A percentile compares a stretch with the other conserved stretches of the same genome.
Conservation (phyloP, 2,113 vertebrate genomes). For the Otis tarda region DNA sequence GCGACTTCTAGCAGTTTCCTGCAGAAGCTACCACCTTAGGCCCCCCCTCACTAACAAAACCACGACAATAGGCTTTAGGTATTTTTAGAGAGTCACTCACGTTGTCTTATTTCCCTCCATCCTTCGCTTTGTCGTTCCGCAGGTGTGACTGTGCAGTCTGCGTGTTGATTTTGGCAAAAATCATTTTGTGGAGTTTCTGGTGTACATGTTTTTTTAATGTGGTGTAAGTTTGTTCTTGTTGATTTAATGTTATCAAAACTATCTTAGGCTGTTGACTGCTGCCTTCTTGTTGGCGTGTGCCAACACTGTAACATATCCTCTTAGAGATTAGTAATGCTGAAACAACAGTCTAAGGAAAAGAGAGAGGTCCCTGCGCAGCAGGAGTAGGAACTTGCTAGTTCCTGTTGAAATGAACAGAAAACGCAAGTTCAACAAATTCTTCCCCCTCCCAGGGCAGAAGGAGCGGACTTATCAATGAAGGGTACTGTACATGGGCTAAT, state of each 20-base stretch:
- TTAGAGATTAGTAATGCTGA: not conserved
- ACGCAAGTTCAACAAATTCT: not conserved
- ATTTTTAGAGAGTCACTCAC: not conserved
- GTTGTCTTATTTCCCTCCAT: not conserved
- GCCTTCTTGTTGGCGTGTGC: not conserved
- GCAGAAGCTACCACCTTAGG: too few species aligned
- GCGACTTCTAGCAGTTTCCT: too few species aligned
- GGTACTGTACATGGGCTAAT: not conserved
- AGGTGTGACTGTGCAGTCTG: not conserved
- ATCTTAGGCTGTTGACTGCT: not conserved
- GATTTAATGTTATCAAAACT: not conserved
- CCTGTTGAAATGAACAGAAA: not conserved
- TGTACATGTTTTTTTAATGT: not conserved
- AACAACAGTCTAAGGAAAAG: not conserved
- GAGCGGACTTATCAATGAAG: not conserved
- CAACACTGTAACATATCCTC: not conserved
- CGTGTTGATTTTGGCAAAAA: constrained; percentile 49
- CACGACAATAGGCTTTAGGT: not conserved
- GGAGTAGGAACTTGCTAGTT: not conserved
- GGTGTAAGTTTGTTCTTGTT: not conserved
- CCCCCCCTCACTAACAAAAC: too few species aligned
- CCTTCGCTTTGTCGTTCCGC: not conserved
- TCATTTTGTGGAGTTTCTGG: not conserved
- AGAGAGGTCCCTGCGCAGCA: not conserved
- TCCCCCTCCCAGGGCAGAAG: not conserved